Evolutionary conservation across 2,888 invertebrate species (phyloP), one percentile per base, ranked within the genome.

Genomic region (Chaetogeoica ovagalla): DNA sequence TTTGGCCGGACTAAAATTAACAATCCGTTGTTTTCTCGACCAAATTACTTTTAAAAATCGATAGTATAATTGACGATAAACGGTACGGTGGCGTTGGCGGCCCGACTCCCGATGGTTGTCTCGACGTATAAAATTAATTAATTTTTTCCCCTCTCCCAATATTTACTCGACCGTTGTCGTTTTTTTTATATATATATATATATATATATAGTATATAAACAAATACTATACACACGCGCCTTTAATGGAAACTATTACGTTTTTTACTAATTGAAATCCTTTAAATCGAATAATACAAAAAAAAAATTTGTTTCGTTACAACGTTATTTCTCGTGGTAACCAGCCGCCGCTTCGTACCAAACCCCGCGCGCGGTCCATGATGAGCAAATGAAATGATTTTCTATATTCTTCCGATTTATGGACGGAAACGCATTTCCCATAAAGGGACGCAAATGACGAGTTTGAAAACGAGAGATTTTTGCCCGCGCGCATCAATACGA

Each of bases 1-100:
- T 52, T 52, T 62, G 62, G 55, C 4, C 30, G n/a, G 62, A 52
- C 72, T 62, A n/a, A 60, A 72, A 62, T 72, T 72, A 72, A 19
- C 19, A 17, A 21, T 43, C 71, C 39, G 43, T 23, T 11, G 23
- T 62, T 72, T 71, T 62, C 60, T 72, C 19, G 9, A 11, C 19
- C 19, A 30, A 62, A 60, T 30, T 60, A 62, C 48, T 43, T 72
- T 62, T 30, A 30, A 23, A 48, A 19, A 59, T 62, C 48, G 19
- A 43, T 72, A n/a, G n/a, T n/a, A n/a, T n/a, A 72, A 72, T 72
- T 72, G 30, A 30, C 21, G 59, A 9, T 5, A 6, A 6, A n/a
- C 39, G 57, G n/a, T n/a, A 21, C 57, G 17, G 52, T 17, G 15
- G 15, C 17, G 52, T 52, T 13, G 55, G n/a, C 30, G 57, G 21